Base-by-base conservation (phyloP, 2,113 vertebrate species). In the Engraulis encrasicolus region DNA sequence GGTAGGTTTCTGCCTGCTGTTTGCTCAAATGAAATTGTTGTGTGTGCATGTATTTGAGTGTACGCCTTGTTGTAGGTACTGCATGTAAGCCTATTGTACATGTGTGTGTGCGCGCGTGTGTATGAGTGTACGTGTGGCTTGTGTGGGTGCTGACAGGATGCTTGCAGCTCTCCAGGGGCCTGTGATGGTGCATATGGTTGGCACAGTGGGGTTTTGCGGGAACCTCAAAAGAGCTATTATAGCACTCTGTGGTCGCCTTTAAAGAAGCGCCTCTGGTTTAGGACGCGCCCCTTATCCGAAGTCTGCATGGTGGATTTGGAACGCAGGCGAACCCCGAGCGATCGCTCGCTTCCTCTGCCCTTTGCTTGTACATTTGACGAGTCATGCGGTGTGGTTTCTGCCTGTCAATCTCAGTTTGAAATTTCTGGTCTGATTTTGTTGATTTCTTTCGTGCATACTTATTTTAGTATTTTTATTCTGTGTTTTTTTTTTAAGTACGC, bases 71-170 rank as follows among this genome's bases (percentile, higher is more conserved):
- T 45, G 40, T 45, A 9, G 9, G 40, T 5, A 9, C 9, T 45
- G 3, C 40, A 5, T 45, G 40, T 45, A 45, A 45, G n/a, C n/a
- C n/a, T 45, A 54, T 4, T 80, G n/a, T 20, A 50, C 20, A 17
- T 36, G 34, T 74, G 40, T 77, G 48, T 77, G 85, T 77, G 78
- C 48, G 78, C 77, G 78, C 52, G 36, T 83, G 34, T 54, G 78
- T 66, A 50, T 48, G 78, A 23, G n/a, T 27, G 78, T 48, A 23
- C 6, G 78, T 31, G 12, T 66, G 49, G 48, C 15, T 2, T 48
- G 38, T 83, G 19, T 88, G 45, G 81, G 78, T 85, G 49, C 5
- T 71, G 49, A 85, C 18, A 31, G 23, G 27, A 6, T 48, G 58
- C 40, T 50, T 1, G 49, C 49, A 2, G 45, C 40, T 23, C 40